Base-by-base conservation (phyloP, 2,797 vertebrate species). In the Ataeniobius toweri region DNA sequence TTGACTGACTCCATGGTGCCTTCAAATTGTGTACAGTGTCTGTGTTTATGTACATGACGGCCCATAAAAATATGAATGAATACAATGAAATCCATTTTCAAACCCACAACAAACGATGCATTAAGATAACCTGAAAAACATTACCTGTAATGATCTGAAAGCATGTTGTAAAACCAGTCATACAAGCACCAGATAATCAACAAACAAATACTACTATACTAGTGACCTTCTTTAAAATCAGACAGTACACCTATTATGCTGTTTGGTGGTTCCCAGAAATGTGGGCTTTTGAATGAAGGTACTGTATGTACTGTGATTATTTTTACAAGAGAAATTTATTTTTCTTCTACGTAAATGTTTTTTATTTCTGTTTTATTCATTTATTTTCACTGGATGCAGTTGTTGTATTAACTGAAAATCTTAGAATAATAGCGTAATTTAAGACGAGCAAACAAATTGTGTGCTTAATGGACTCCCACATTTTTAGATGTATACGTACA, bases 11-110 rank as follows among this genome's bases (percentile, higher is more conserved):
- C 8, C 28, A 10, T 26, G 6, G 39, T 10, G 65, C 50, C 78
- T 87, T 85, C 39, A 84, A 74, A 63, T 79, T 80, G 73, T 41
- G 9, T 41, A 0, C 36, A 67, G 36, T 41, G 36, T 41, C 36
- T 41, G 20, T 5, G 36, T 67, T 24, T 67, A 67, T 67, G 61
- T 78, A 6, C 48, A 44, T 68, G n/a, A 24, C n/a, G 3, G 44
- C 5, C 13, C 67, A 48, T 69, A n/a, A 69, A 48, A 48, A 13
- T 26, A 69, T 69, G 44, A 69, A 69, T 48, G 24, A 26, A 16
- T 26, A 14, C 24, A 26, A 16, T 26, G n/a, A 69, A 44, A 68
- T 44, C 5, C 10, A 44, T 6, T 22, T 68, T 44, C 5, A 44
- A 26, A 69, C 41, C 6, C 24, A 46, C 5, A 68, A 41, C 41